Conservation (phyloP, 1,140 invertebrate species). For the Eciton burchellii region DNA sequence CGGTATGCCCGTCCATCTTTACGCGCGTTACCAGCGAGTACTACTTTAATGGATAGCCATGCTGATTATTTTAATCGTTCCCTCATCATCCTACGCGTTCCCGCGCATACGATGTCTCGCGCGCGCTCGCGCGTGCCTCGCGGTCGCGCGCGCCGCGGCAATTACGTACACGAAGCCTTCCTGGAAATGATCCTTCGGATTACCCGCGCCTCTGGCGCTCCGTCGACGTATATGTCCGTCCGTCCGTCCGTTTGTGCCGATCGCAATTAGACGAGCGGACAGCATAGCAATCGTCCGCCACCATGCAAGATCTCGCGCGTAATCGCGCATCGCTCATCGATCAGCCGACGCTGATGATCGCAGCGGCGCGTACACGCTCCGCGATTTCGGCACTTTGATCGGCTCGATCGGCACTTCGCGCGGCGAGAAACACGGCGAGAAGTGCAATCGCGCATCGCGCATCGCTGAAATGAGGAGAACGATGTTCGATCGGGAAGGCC, state of each 20-base stretch:
- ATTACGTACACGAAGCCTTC: constrained; percentile 71
- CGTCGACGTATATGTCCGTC: neutral
- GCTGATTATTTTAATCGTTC: constrained; percentile 67
- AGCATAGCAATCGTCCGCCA: constrained; percentile 42
- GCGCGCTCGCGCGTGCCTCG: neutral
- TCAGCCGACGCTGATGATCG: constrained; percentile 68
- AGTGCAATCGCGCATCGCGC: constrained; percentile 13
- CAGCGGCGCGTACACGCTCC: constrained; percentile 20
- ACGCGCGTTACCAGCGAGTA: constrained; percentile 28
- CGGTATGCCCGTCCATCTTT: neutral
- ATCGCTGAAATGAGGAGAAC: no score
- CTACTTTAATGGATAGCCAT: constrained; percentile 52
- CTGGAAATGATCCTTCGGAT: constrained; percentile 69
- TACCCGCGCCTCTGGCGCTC: constrained; percentile 55
- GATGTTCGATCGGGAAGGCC: no score
- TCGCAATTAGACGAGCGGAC: constrained; percentile 45
- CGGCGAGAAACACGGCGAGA: constrained; percentile 3
- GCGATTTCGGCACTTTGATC: constrained; percentile 41
- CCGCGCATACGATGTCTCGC: constrained; percentile 32
- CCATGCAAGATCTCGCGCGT: constrained; percentile 17
- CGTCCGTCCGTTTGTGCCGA: constrained; percentile 25
- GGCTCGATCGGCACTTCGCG: constrained; percentile 12
- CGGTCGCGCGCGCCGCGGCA: constrained; percentile 43
- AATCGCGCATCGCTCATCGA: constrained; percentile 59
- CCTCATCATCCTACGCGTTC: constrained; percentile 35